Evolutionary conservation across 2,113 vertebrate genomes (phyloP), one percentile per base, ranked within the genome.

Genomic region (Oryzias melastigma): DNA sequence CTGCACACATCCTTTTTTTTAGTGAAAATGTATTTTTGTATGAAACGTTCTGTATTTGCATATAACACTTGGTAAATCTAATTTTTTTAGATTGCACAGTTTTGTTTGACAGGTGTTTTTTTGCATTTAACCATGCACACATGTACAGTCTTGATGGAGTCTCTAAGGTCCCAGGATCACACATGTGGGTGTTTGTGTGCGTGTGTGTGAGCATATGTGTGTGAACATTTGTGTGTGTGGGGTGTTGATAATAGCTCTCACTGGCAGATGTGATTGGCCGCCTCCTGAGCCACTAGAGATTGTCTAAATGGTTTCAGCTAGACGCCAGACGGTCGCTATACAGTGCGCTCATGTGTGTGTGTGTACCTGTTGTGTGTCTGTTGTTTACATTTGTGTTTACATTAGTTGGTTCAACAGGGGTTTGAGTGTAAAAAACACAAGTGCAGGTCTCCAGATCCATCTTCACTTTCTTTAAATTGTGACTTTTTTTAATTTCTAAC

Each of bases 181-280:
- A 8, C 8, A 35, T 69, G 25, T 70, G 35, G 15, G 14, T 70
- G 25, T 47, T 43, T 53, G 5, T 53, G 27, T 7, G 7, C 2
- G 6, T 35, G 5, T 57, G 58, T 67, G 49, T 29, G 50, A 40
- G 43, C 24, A 19, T n/a, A 17, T 55, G n/a, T 46, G 55, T 18
- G 16, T 62, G 40, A 25, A 16, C 25, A 29, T 58, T 48, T 67
- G 46, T 40, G 51, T 25, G 59, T 66, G 68, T 22, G 22, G 25
- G 68, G 64, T 67, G 77, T 81, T 83, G 84, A 83, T 84, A 63
- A 83, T 77, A 65, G 73, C 81, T 80, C 72, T 80, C 74, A 82
- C 74, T 72, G 76, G 64, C 77, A 69, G 50, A n/a, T 81, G 70
- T 70, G 81, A 81, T 81, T 85, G 80, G 71, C 69, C 78, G 53